Percentiles rank a stretch among this genome's conserved stretches.
These are phyloP conservation scores for Lemur catta DNA, from an alignment of 2,797 vertebrate genomes.

Conservation along the genomic window DNA sequence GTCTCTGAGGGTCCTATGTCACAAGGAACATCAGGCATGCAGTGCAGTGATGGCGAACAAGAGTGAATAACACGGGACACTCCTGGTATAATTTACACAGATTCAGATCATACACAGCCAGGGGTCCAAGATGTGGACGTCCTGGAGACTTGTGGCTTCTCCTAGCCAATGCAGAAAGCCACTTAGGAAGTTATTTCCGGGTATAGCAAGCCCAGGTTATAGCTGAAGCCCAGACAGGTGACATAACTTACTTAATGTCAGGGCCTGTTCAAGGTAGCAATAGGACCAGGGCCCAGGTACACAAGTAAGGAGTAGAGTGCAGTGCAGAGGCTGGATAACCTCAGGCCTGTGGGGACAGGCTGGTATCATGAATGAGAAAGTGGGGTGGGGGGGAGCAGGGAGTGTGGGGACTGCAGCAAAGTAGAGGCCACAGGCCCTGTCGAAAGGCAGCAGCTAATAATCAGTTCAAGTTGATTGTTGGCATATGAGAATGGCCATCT, in stretches of 20 bases:
- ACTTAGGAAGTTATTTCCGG: constrained; percentile 15
- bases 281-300: neutral
- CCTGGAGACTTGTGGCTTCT: neutral
- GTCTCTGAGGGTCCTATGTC: neutral
- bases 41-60: neutral
- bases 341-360: neutral
- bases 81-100: neutral
- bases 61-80: neutral
- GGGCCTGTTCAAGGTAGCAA: neutral
- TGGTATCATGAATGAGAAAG: neutral
- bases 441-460: neutral
- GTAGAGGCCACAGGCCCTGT: neutral
- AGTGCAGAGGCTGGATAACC: neutral
- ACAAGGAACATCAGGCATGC: neutral
- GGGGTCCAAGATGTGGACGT: neutral
- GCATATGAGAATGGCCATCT: neutral
- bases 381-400: neutral
- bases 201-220: neutral
- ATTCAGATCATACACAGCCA: neutral
- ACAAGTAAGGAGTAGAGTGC: neutral
- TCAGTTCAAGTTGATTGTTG: neutral
- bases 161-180: neutral
- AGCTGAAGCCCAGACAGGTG: neutral
- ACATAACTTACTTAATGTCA: neutral
- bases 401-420: neutral